phyloP scores from a whole-genome alignment of 2,888 invertebrate species.

The Epistrophella euchroma region DNA sequence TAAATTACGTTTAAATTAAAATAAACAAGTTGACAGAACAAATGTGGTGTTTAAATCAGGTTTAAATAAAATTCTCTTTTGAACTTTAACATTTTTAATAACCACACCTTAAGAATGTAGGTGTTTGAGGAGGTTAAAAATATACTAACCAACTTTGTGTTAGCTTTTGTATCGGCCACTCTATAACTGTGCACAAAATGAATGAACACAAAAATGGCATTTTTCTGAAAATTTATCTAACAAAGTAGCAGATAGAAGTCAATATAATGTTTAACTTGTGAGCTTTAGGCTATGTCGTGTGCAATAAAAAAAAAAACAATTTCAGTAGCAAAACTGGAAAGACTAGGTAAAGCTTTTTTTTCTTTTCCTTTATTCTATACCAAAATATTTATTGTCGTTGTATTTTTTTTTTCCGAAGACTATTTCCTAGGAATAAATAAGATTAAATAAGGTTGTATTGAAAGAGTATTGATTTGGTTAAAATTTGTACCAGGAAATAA shows the following conservation, averaged over 20 bases:
- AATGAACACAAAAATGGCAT: slow-evolving; percentile 2
- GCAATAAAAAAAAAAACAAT: slow-evolving; percentile 14
- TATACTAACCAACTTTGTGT: background rate
- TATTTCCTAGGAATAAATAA: slow-evolving; percentile 44
- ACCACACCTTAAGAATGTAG: background rate
- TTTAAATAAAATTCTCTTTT: background rate
- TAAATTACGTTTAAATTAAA: background rate
- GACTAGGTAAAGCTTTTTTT: slow-evolving; percentile 42
- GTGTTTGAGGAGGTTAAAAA: background rate
- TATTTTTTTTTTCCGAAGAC: slow-evolving; percentile 2
- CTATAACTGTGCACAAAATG: slow-evolving; percentile 8
- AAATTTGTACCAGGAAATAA: no score
- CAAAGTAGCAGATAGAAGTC: slow-evolving; percentile 21
- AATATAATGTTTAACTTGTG: slow-evolving; percentile 23
- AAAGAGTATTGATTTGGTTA: background rate
- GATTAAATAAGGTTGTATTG: background rate
- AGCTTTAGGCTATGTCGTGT: slow-evolving; percentile 37
- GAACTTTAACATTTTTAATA: slow-evolving; percentile 42
- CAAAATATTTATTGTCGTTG: slow-evolving; percentile 45
- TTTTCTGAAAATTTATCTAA: slow-evolving; percentile 11
- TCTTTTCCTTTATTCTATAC: slow-evolving; percentile 13
- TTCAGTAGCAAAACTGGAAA: slow-evolving; percentile 62
- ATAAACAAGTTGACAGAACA: background rate
- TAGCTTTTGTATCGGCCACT: slow-evolving; percentile 10
- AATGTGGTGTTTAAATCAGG: background rate